Evolutionary conservation across 1,140 invertebrate genomes (phyloP).

Genomic region (Drosophila nasuta): DNA sequence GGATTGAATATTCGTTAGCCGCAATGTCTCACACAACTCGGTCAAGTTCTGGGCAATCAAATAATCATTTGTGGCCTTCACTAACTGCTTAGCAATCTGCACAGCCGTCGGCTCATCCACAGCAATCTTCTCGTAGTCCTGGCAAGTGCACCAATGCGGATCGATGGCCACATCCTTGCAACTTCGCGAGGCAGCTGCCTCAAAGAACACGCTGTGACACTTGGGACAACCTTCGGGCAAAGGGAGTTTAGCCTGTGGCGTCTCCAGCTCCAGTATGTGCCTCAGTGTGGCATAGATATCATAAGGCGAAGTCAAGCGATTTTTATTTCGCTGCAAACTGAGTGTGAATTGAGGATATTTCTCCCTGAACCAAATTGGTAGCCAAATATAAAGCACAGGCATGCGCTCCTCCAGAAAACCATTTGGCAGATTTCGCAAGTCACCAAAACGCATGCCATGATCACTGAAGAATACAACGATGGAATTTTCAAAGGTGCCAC

Average conservation of each 20-base stretch:
- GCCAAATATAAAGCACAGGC: conserved; percentile 92
- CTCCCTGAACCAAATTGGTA: conserved; percentile 90
- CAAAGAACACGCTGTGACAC: conserved; percentile 89
- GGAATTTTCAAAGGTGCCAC: conserved; percentile 88
- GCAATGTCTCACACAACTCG: conserved; percentile 34
- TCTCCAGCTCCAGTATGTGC: conserved; percentile 84
- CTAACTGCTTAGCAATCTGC: conserved; percentile 85
- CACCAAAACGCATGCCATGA: conserved; percentile 95
- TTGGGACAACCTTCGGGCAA: conserved; percentile 85
- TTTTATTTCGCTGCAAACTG: conserved; percentile 90
- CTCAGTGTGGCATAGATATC: conserved; percentile 90
- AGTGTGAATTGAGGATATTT: conserved; percentile 87
- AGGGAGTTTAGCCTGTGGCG: conserved; percentile 41
- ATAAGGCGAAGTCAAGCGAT: conserved; percentile 91
- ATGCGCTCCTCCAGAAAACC: conserved; percentile 95
- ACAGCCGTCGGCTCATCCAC: conserved; percentile 60
- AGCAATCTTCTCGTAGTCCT: conserved; percentile 83
- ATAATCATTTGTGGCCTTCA: conserved; percentile 84
- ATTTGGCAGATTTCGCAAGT: conserved; percentile 87
- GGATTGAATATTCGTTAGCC: conserved; percentile 29
- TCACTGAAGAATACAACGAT: conserved; percentile 94
- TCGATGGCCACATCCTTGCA: conserved; percentile 90
- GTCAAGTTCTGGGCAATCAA: conserved; percentile 42
- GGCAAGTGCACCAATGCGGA: conserved; percentile 92
- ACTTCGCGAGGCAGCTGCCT: conserved; percentile 87